Evolutionary conservation across 2,797 vertebrate species (phyloP).

Genomic region (Falco biarmicus): DNA sequence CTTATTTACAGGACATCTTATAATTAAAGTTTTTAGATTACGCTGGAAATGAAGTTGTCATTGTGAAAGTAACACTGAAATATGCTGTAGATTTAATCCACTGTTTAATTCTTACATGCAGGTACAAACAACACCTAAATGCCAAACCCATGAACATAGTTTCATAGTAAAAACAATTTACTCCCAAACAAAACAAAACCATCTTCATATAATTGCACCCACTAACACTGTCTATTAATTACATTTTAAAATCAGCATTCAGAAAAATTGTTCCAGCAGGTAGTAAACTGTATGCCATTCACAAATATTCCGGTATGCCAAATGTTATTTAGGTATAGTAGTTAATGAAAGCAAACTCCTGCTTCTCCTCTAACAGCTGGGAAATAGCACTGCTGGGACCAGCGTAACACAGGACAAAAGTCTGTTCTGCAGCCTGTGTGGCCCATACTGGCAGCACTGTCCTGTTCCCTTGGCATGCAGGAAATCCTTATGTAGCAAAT

Average conservation of each 20-base stretch:
- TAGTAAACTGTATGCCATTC: background rate
- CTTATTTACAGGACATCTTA: slow-evolving; percentile 28
- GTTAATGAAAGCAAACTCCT: background rate
- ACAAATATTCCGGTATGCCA: background rate
- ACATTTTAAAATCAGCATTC: background rate
- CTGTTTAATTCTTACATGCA: background rate
- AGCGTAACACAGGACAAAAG: background rate
- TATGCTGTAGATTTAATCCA: background rate
- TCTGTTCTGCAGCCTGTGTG: background rate
- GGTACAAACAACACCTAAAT: background rate
- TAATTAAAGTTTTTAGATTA: slow-evolving; percentile 29
- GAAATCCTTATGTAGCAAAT: background rate
- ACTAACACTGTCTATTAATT: background rate
- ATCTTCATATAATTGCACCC: background rate
- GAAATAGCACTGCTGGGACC: background rate
- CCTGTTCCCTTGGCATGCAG: background rate
- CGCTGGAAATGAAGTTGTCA: slow-evolving; percentile 2
- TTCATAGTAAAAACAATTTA: background rate
- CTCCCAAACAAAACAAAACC: background rate
- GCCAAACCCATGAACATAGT: background rate
- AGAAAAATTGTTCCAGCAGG: background rate
- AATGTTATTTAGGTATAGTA: background rate
- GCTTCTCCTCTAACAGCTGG: background rate
- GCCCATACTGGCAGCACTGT: background rate
- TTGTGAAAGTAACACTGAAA: background rate